These are phyloP conservation scores for Sylvilagus bachmani DNA, from an alignment of 2,113 vertebrate genomes.

Conservation along the genomic window DNA sequence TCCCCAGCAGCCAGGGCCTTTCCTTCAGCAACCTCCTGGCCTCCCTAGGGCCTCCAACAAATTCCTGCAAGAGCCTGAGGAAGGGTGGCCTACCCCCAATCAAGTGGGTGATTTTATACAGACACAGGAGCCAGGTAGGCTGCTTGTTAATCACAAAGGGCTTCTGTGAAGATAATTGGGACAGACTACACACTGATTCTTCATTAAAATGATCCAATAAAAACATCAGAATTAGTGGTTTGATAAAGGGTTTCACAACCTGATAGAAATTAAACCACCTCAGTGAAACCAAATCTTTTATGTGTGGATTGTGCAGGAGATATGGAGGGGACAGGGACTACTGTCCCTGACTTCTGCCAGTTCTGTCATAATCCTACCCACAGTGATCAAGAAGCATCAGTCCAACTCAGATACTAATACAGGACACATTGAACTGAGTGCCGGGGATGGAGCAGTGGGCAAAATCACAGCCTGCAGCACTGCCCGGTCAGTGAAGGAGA, in stretches of 20 bases:
- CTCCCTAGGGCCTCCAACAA: not conserved
- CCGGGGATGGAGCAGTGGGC: not conserved
- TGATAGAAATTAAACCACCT: conserved; percentile 14
- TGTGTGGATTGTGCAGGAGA: not conserved
- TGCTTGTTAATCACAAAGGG: not conserved
- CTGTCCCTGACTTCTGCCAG: conserved; percentile 16
- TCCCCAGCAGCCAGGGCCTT: not conserved
- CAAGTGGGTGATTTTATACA: conserved; percentile 47
- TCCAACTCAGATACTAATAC: not conserved
- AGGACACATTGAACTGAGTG: not conserved
- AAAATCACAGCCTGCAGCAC: conserved; percentile 1
- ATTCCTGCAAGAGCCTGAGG: not conserved
- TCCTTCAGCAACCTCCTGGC: not conserved
- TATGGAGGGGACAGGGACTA: not conserved
- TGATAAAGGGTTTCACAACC: conserved; percentile 45
- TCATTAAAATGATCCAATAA: conserved; percentile 39
- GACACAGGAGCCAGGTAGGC: not conserved
- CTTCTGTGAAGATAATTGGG: not conserved
- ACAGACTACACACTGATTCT: conserved; percentile 3
- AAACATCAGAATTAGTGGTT: conserved; percentile 46
- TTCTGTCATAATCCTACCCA: conserved; percentile 21
- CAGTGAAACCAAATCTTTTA: not conserved
- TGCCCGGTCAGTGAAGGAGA: conserved; percentile 8
- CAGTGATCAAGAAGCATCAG: not conserved
- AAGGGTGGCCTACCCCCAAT: not conserved